These are phyloP conservation scores for Eurosta solidaginis DNA, from an alignment of 1,140 invertebrate genomes.

Conservation along the genomic window DNA sequence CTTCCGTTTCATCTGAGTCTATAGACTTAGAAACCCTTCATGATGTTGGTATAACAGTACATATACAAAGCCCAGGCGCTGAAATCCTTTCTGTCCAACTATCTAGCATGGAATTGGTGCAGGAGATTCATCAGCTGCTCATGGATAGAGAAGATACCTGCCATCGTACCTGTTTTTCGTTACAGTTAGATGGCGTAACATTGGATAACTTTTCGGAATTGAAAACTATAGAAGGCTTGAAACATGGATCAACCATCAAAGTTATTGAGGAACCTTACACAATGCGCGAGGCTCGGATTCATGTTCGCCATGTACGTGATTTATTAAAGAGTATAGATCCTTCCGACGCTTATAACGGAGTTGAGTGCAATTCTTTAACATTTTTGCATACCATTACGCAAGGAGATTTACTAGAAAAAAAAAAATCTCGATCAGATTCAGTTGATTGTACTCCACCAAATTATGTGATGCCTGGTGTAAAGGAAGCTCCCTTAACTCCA, in stretches of 20 bases:
- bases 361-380: conserved; percentile 93
- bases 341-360: conserved; percentile 92
- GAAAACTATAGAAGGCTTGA: conserved; percentile 93
- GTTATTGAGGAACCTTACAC: conserved; percentile 96
- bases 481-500: conserved; percentile 83
- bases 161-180: conserved; percentile 95
- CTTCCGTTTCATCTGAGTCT: conserved; percentile 35
- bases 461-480: conserved; percentile 89
- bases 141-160: conserved; percentile 99
- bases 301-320: conserved; percentile 95
- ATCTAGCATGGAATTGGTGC: conserved; percentile 96
- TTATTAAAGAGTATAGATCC: conserved; percentile 91
- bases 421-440: conserved; percentile 81
- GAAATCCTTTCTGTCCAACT: conserved; percentile 94
- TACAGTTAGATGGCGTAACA: conserved; percentile 91
- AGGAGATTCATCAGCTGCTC: conserved; percentile 97
- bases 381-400: conserved; percentile 81
- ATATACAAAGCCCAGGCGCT: conserved; percentile 85
- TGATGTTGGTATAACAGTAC: conserved; percentile 91
- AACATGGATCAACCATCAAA: conserved; percentile 93
- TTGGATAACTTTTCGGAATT: conserved; percentile 98
- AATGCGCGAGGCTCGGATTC: conserved; percentile 94
- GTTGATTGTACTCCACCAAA: conserved; percentile 97
- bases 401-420: conserved; percentile 74
- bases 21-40: conserved; percentile 84